Base-by-base conservation (phyloP, 1,140 invertebrate species). In the Drosophila lacteicornis region DNA sequence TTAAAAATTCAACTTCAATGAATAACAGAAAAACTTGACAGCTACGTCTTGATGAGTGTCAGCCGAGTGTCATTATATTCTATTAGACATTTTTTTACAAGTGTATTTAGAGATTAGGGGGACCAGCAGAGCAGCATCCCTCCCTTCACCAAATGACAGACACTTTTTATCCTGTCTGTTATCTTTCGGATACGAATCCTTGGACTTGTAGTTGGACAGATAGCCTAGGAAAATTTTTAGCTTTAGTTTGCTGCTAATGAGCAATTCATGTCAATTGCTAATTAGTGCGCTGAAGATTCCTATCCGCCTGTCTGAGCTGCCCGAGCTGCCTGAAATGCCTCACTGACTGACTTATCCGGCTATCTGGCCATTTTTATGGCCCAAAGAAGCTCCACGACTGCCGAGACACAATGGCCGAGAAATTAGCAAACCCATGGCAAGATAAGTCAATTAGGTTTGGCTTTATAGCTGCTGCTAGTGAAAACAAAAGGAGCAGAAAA, bases 391-490 rank as follows among this genome's bases (percentile, higher is more conserved):
- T 38, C 45, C 55, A 36, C 43, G 45, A 63, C 63, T 45, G 53
- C 61, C 61, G 61, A 70, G 73, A 90, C 59, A 90, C 85, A 88
- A 88, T 90, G 78, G 85, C 70, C 85, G 70, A 88, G 86, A 88
- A 90, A 88, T 88, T 88, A 88, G 85, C 85, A 88, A 88, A 76
- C 85, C 87, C 88, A 82, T 60, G 80, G 82, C 79, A 79, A 91
- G 87, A 91, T 91, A 91, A 91, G 87, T 91, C 87, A 91, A 91
- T 91, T 91, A 91, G 88, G 87, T 91, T 91, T 87, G 88, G 87
- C 83, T 87, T 91, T 91, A 91, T 91, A 83, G 88, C 83, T 74
- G 73, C 81, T 80, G 74, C 84, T 69, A 70, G 55, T 61, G 61
- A 75, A 82, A 82, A 77, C 69, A 82, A 78, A 77, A 63, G 69